These are phyloP conservation scores for Elgaria multicarinata DNA, from an alignment of 2,113 vertebrate genomes.

Conservation along the genomic window DNA sequence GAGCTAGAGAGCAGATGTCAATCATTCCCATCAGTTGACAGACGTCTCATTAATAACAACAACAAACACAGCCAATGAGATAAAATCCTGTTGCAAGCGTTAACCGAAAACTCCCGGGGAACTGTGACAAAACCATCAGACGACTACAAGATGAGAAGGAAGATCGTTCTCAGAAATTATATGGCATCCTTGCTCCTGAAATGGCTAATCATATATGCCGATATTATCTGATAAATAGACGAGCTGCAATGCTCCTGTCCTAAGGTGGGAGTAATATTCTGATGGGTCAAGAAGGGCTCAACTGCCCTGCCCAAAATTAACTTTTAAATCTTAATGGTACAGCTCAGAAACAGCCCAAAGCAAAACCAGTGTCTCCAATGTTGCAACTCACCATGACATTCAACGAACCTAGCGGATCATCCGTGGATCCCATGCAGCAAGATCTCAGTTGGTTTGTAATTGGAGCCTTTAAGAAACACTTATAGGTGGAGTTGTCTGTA, in stretches of 20 bases:
- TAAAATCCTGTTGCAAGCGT: not conserved
- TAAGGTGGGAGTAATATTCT: not conserved
- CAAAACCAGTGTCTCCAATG: not conserved
- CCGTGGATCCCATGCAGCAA: not conserved
- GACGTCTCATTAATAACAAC: not conserved
- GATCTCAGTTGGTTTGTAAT: not conserved
- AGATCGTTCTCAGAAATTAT: not conserved
- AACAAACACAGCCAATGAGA: not conserved
- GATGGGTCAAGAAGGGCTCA: not conserved
- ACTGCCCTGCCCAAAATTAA: not conserved
- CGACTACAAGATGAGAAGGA: not conserved
- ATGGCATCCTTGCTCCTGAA: not conserved
- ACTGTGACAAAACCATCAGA: not conserved
- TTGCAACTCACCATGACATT: too few species aligned
- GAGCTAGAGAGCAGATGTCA: not conserved
- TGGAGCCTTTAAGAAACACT: not conserved
- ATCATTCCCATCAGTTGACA: not conserved
- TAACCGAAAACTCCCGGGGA: not conserved
- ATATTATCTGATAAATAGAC: not conserved
- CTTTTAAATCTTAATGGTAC: not conserved
- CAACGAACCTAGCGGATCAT: not conserved
- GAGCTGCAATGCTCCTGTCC: not conserved
- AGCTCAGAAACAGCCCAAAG: not conserved
- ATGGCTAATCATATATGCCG: not conserved
- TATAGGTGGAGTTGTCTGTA: not conserved